phyloP scores from a whole-genome alignment of 2,113 vertebrate species.

The Cyprinus carpio region DNA sequence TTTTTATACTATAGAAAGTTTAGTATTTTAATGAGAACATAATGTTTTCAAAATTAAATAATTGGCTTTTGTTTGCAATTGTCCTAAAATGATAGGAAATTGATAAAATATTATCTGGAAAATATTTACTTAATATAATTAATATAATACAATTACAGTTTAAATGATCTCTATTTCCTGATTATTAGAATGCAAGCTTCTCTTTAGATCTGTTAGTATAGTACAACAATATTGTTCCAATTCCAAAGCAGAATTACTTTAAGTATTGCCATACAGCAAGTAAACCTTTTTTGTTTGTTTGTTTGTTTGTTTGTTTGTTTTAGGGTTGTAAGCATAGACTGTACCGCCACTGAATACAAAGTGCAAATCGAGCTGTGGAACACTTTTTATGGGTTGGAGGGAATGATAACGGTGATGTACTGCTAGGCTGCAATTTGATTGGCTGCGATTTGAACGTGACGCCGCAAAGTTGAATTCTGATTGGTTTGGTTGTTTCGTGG shows the following conservation, averaged over 20 bases:
- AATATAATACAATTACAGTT: no score
- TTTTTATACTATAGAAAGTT: no score
- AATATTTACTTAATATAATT: no score
- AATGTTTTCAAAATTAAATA: no score
- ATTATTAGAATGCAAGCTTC: no score
- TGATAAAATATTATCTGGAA: no score
- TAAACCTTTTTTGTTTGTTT: no score
- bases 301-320: no score
- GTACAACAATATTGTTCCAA: background rate
- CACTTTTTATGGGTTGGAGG: background rate
- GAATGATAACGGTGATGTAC: slow-evolving; percentile 25
- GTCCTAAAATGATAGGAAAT: no score
- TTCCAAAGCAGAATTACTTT: background rate
- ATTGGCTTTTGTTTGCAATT: no score
- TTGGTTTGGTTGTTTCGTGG: slow-evolving; percentile 31
- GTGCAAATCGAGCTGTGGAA: slow-evolving; percentile 16
- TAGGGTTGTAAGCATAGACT: background rate
- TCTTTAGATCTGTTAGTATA: background rate
- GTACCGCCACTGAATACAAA: background rate
- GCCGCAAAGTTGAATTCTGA: slow-evolving; percentile 5
- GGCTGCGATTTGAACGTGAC: background rate
- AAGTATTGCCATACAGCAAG: background rate
- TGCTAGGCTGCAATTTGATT: slow-evolving; percentile 5
- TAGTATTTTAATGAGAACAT: no score
- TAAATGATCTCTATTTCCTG: no score